Evolutionary conservation across 2,888 invertebrate species (phyloP), one percentile per base, ranked within the genome.

Genomic region (Lasioglossum marginatum): DNA sequence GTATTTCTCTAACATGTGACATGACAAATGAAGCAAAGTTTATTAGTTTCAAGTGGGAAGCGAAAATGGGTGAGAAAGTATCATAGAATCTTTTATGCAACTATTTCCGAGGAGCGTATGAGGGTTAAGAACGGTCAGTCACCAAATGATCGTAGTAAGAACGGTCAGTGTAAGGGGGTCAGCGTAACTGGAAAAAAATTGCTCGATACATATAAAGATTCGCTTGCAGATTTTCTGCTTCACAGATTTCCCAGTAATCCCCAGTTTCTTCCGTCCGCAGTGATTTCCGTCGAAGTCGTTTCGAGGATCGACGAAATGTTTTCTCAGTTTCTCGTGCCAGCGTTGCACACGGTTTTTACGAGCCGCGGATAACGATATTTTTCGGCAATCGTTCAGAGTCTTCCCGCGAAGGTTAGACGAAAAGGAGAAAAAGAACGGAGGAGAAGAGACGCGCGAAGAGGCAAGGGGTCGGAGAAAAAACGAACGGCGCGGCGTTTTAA

Each of bases 251-350:
- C 19, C 31, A 31, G 63, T 66, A 66, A 19, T 34, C 63, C 31
- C 6, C 16, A 8, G 63, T 16, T 6, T 31, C 63, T 31, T 31
- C 63, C 16, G 23, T 34, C 19, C 34, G 23, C 68, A 1, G 68
- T 19, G 34, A 68, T 68, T 68, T 68, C 68, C 37, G 68, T 68
- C 68, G 68, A 68, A 68, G 68, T 68, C 68, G 34, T 68, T 68
- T 23, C 68, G 23, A 10, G 16, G 37, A 37, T 70, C 70, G 70
- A 43, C n/a, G 16, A 70, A 70, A n/a, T 40, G 70, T 71, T 71
- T 71, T 71, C 71, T 1, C 71, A 16, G 43, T 71, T 71, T 68
- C 68, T 68, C 68, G 34, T 6, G 66, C 19, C 16, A 16, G 19
- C 66, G 40, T 10, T 40, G 71, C 27, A 16, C 45, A 16, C 43